A percentile compares a stretch with the other conserved stretches of the same genome.
Conservation (phyloP, 2,797 vertebrate species). For the Arctocebus calabarensis region DNA sequence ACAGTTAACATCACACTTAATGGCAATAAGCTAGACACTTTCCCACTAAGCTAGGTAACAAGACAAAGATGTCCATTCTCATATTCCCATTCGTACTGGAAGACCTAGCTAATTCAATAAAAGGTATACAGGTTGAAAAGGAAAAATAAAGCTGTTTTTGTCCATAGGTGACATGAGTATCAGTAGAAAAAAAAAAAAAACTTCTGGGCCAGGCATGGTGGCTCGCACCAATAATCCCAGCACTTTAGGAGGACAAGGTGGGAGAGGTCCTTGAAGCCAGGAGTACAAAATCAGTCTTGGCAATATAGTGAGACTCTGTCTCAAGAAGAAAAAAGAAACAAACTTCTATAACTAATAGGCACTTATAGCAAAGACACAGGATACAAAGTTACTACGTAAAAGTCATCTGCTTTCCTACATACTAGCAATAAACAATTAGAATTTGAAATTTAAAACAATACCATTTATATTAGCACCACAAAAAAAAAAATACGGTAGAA, state of each 20-base stretch:
- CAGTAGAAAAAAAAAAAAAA: constrained; percentile 4
- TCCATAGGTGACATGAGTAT: neutral
- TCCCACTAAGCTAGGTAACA: neutral
- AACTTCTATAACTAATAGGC: neutral
- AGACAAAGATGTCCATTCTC: neutral
- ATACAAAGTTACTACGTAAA: neutral
- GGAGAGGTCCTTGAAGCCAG: neutral
- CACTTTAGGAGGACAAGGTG: neutral
- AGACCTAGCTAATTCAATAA: neutral
- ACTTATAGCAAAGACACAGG: neutral
- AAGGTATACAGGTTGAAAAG: neutral
- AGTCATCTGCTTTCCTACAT: neutral
- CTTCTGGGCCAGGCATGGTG: neutral
- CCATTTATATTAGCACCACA: no score
- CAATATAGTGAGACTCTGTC: neutral
- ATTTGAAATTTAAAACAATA: constrained; percentile 32
- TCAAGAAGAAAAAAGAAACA: neutral
- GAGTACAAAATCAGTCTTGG: neutral
- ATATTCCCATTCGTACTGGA: neutral
- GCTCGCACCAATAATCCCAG: no score
- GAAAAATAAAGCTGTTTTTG: neutral
- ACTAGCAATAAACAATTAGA: neutral
- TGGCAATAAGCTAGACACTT: neutral
- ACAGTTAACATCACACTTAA: neutral
- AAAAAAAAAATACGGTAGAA: no score